phyloP scores from a whole-genome alignment of 2,888 invertebrate species.

The Philereme vetulata region DNA sequence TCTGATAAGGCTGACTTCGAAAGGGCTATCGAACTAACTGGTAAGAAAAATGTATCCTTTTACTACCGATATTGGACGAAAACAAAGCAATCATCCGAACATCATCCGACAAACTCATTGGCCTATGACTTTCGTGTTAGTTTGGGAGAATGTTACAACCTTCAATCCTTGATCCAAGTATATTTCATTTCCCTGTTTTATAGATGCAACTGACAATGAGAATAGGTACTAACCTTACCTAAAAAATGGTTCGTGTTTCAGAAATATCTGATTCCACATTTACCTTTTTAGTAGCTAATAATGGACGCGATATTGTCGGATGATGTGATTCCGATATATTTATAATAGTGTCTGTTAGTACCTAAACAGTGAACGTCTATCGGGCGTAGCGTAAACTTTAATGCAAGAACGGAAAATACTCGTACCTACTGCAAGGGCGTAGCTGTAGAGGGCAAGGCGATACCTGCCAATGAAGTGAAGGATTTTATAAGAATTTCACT shows the following conservation, averaged over 20 bases:
- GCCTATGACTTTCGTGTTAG: no score
- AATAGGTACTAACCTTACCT: no score
- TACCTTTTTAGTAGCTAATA: conserved; percentile 16
- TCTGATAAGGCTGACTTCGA: conserved; percentile 93
- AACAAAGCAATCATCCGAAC: no score
- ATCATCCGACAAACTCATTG: no score
- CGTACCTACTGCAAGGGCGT: conserved; percentile 5
- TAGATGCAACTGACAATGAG: no score
- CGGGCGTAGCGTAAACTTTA: conserved; percentile 7
- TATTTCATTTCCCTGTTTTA: no score
- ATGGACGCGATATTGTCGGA: conserved; percentile 10
- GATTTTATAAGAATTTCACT: conserved; percentile 11
- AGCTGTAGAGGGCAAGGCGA: conserved; percentile 6
- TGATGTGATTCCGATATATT: no score
- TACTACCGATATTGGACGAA: no score
- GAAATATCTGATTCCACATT: conserved; percentile 1
- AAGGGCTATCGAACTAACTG: conserved; percentile 93
- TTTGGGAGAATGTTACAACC: no score
- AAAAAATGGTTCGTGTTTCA: no score
- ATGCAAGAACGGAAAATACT: conserved; percentile 20
- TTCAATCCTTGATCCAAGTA: no score
- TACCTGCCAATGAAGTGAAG: not conserved
- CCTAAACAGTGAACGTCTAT: conserved; percentile 20
- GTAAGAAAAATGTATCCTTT: conserved; percentile 60
- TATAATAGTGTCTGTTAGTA: no score